phyloP scores from a whole-genome alignment of 2,888 invertebrate species.

The Tinea trinotella region DNA sequence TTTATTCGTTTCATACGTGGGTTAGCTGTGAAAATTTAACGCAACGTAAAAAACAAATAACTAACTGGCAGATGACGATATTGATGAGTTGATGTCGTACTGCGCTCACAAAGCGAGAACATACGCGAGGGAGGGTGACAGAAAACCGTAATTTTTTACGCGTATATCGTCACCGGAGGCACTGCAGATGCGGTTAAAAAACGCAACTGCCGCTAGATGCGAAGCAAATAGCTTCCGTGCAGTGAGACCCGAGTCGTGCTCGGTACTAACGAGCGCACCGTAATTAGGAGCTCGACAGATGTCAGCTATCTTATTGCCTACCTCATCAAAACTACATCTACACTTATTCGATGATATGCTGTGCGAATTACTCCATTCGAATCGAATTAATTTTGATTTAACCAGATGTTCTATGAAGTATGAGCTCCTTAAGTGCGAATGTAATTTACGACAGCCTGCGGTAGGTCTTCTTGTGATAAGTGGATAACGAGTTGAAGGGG shows the following conservation, averaged over 20 bases:
- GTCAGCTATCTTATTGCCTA: constrained; percentile 10
- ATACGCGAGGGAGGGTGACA: background rate
- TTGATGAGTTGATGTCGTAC: constrained; percentile 2
- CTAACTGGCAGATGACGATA: constrained; percentile 48
- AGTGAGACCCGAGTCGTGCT: background rate
- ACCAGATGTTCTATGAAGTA: constrained; percentile 8
- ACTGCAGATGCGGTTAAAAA: constrained; percentile 41
- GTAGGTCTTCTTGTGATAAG: background rate
- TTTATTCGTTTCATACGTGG: constrained; percentile 50
- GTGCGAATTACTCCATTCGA: background rate
- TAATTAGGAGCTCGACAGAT: constrained; percentile 9
- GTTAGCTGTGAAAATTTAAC: constrained; percentile 64
- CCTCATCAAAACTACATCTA: constrained; percentile 20
- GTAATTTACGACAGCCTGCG: constrained; percentile 3
- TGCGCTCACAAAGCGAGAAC: background rate
- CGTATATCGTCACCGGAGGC: constrained; percentile 40
- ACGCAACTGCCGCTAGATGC: constrained; percentile 44
- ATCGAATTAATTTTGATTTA: background rate
- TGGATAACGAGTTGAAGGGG: background rate
- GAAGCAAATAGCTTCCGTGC: constrained; percentile 18
- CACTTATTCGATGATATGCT: background rate
- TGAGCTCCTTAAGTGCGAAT: constrained; percentile 1
- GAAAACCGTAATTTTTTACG: background rate
- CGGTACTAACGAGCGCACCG: constrained; percentile 13
- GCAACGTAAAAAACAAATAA: constrained; percentile 47